Base-by-base conservation (phyloP, 2,113 vertebrate genomes). In the Zosterops hypoxanthus region DNA sequence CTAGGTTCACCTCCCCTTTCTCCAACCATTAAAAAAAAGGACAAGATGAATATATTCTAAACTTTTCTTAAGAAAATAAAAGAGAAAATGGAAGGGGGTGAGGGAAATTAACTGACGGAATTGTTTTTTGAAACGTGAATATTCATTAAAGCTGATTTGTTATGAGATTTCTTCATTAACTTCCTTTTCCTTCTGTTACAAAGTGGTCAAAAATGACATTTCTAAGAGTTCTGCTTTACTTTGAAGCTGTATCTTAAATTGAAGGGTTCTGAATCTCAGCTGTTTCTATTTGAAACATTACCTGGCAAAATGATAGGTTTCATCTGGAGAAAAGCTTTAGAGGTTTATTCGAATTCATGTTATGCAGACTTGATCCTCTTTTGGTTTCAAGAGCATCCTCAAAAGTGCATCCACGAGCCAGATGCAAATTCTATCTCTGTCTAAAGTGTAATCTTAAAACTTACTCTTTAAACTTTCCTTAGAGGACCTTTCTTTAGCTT, bases 21-120 rank as follows among this genome's bases (percentile, higher is more conserved):
- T 7, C 24, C 24, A 50, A 29, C 10, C 13, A 65, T 41, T 26
- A 21, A 5, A 36, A 3, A 28, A 70, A n/a, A 34, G 2, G 6
- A 19, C 8, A 65, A 12, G 6, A 59, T 5, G 9, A 56, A 64
- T 39, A 33, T 25, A 71, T 82, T 60, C 8, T 20, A 60, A 76
- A 34, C 1, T 72, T 81, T 72, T 36, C 53, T 81, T 60, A 69
- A 61, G 12, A 82, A 90, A 88, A 65, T 3, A 56, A 42, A 72
- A 50, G 2, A 33, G 4, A 39, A 60, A 41, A 22, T 14, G 12
- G 14, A 14, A 3, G 5, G 2, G 10, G 2, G 2, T 4, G 7
- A 11, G 5, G 11, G 33, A 39, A 34, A 28, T 55, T 42, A 47
- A 70, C 14, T 46, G 8, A 66, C 25, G 33, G 78, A 75, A 59